Evolutionary conservation across 2,888 invertebrate genomes (phyloP).

Genomic region (Gastrophysa polygoni): DNA sequence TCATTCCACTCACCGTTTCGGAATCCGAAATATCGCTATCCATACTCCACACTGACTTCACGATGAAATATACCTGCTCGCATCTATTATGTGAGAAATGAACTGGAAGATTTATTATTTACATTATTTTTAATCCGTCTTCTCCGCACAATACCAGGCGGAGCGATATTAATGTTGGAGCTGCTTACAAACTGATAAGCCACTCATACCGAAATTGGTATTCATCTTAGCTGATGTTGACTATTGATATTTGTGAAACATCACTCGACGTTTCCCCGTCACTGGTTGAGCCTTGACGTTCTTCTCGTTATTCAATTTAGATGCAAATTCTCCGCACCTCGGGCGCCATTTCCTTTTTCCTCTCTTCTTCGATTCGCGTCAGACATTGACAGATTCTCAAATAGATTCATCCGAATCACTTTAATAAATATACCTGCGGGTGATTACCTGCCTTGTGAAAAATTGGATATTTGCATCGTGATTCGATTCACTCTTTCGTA

Average conservation of each 20-base stretch:
- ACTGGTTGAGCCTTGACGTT: background rate
- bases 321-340: constrained; percentile 44
- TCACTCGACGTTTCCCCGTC: background rate
- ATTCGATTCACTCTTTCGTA: constrained; percentile 10
- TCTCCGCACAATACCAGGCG: constrained; percentile 2
- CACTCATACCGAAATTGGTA: too few relatives aligned
- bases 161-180: too few relatives aligned
- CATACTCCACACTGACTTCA: constrained; percentile 27
- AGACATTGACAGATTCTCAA: constrained; percentile 48
- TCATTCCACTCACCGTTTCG: constrained; percentile 38
- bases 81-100: constrained; percentile 15
- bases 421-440: constrained; percentile 37
- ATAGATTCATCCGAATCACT: constrained; percentile 41
- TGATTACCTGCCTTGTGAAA: constrained; percentile 34
- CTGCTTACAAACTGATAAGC: too few relatives aligned
- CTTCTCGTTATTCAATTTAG: constrained; percentile 49
- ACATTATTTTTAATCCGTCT: background rate
- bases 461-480: constrained; percentile 20
- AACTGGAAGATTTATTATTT: constrained; percentile 8
- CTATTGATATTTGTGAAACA: too few relatives aligned
- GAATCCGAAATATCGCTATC: constrained; percentile 42
- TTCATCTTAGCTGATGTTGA: too few relatives aligned
- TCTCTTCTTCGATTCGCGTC: constrained; percentile 39
- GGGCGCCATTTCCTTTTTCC: constrained; percentile 43
- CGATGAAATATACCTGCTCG: constrained; percentile 18